A percentile compares a stretch with the other conserved stretches of the same genome.
phyloP scores from a whole-genome alignment of 2,888 invertebrate species.

The Andrena minutula region DNA sequence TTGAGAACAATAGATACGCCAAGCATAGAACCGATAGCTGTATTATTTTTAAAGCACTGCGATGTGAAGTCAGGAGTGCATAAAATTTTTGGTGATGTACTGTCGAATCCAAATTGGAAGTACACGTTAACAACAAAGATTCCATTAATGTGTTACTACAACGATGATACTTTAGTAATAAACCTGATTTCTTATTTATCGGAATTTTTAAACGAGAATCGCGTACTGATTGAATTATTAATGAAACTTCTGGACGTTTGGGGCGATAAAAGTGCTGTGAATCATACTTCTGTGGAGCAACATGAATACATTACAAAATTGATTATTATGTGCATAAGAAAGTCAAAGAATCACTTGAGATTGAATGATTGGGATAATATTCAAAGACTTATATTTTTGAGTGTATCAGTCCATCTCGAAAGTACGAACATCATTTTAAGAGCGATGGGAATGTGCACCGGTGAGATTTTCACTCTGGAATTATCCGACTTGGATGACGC shows the following conservation, averaged over 20 bases:
- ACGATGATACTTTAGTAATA: constrained; percentile 86
- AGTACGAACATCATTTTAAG: constrained; percentile 87
- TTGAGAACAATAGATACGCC: constrained; percentile 87
- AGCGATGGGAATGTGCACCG: constrained; percentile 91
- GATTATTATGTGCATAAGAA: constrained; percentile 85
- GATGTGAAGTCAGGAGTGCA: constrained; percentile 82
- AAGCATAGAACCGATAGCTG: constrained; percentile 87
- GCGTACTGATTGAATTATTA: constrained; percentile 85
- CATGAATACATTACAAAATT: constrained; percentile 90
- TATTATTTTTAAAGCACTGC: constrained; percentile 86
- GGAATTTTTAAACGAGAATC: constrained; percentile 77
- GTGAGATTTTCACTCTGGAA: constrained; percentile 88
- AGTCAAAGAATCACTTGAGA: constrained; percentile 70
- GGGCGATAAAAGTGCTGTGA: constrained; percentile 88
- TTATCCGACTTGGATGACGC: constrained; percentile 83
- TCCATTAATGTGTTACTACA: constrained; percentile 86
- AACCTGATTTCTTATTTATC: constrained; percentile 89
- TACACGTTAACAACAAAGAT: constrained; percentile 89
- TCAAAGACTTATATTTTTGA: constrained; percentile 87
- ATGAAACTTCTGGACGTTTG: constrained; percentile 88
- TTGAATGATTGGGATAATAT: constrained; percentile 81
- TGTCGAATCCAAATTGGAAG: constrained; percentile 86
- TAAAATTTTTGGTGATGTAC: constrained; percentile 85
- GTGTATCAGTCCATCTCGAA: constrained; percentile 90
- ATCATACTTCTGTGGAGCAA: constrained; percentile 89